These are phyloP conservation scores for Galleria mellonella DNA, from an alignment of 1,140 invertebrate species.

Conservation along the genomic window DNA sequence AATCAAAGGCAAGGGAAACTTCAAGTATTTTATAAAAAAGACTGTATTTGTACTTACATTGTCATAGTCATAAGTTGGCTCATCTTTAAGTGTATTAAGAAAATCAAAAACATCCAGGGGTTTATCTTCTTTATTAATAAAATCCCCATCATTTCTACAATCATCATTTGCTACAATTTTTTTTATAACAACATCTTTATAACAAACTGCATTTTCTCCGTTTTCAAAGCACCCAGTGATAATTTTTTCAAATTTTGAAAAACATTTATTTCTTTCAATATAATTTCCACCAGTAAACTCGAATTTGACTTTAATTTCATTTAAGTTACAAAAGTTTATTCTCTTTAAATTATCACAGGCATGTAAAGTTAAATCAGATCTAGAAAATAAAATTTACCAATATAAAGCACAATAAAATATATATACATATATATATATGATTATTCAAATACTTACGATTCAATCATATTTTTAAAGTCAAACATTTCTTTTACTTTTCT, in stretches of 20 bases:
- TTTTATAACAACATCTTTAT: slow-evolving; percentile 21
- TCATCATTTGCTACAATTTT: slow-evolving; percentile 5
- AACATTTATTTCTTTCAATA: slow-evolving; percentile 3
- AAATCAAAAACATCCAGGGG: slow-evolving; percentile 17
- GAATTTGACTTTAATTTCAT: slow-evolving; percentile 26
- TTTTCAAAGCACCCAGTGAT: slow-evolving; percentile 4
- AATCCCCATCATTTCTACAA: not conserved
- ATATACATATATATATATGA: not conserved
- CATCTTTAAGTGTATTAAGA: slow-evolving; percentile 20
- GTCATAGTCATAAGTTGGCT: slow-evolving; percentile 12
- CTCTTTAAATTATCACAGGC: slow-evolving; percentile 11
- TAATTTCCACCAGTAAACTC: not conserved
- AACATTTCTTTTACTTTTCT: slow-evolving; percentile 26
- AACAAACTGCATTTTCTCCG: slow-evolving; percentile 6
- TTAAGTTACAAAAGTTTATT: slow-evolving; percentile 25
- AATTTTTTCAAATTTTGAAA: slow-evolving; percentile 4
- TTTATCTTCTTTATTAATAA: not conserved
- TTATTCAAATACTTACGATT: slow-evolving; percentile 15
- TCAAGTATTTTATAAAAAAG: too few species aligned
- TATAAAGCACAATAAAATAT: too few species aligned
- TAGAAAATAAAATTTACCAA: not conserved
- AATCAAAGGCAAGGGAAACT: too few species aligned
- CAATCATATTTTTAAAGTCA: slow-evolving; percentile 30
- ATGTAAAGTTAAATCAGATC: slow-evolving; percentile 1
- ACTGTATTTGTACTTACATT: slow-evolving; percentile 17